Percentiles rank a stretch among this genome's conserved stretches.
These are phyloP conservation scores for Laothoe populi DNA, from an alignment of 2,888 invertebrate species.

Conservation along the genomic window DNA sequence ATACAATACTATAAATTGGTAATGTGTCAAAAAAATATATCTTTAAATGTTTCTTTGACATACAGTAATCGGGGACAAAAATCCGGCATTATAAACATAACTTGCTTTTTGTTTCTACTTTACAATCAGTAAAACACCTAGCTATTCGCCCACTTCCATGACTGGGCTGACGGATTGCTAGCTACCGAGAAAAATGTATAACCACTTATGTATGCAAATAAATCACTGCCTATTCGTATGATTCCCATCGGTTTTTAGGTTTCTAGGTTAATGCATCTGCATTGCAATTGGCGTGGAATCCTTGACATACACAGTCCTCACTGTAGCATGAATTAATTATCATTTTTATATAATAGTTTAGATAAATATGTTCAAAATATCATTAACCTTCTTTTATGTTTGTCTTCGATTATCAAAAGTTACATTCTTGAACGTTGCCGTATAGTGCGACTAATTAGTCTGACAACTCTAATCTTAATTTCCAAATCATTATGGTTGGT, in stretches of 20 bases:
- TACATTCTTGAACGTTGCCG: background rate
- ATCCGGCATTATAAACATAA: slow-evolving; percentile 1
- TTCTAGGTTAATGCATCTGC: slow-evolving; percentile 27
- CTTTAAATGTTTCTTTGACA: slow-evolving; percentile 4
- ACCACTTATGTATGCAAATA: background rate
- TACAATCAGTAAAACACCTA: slow-evolving; percentile 5
- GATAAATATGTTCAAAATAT: slow-evolving; percentile 13
- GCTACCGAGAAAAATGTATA: background rate
- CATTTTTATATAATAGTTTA: slow-evolving; percentile 9
- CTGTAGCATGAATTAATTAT: slow-evolving; percentile 10
- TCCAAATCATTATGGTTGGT: slow-evolving; percentile 6
- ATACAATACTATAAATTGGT: too few relatives aligned
- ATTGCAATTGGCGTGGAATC: slow-evolving; percentile 15
- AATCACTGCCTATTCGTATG: background rate
- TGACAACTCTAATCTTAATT: slow-evolving; percentile 3
- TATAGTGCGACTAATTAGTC: background rate
- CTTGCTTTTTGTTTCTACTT: background rate
- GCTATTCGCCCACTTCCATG: background rate
- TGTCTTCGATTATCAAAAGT: background rate
- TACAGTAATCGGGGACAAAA: slow-evolving; percentile 9
- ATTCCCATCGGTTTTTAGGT: slow-evolving; percentile 22
- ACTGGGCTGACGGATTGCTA: background rate
- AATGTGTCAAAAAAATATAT: too few relatives aligned
- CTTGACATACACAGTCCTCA: slow-evolving; percentile 24
- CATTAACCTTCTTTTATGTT: slow-evolving; percentile 17